A percentile compares a stretch with the other conserved stretches of the same genome.
Evolutionary conservation across 2,888 invertebrate genomes (phyloP).

Genomic region (Acronicta psi): DNA sequence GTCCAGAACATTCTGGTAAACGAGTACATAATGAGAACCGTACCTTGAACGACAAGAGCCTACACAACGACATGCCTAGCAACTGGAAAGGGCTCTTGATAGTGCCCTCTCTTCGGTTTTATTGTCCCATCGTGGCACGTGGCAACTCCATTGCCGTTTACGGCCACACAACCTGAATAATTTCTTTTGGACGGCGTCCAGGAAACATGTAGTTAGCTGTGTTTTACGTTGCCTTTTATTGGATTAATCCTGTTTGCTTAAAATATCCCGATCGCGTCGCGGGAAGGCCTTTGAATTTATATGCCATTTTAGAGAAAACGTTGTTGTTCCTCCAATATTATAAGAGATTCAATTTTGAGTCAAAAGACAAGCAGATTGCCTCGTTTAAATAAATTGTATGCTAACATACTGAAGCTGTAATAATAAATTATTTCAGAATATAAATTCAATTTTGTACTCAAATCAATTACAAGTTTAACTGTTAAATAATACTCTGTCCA

Average conservation of each 20-base stretch:
- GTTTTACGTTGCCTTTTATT: constrained; percentile 25
- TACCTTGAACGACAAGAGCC: constrained; percentile 4
- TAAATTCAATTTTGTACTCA: no score
- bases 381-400: background rate
- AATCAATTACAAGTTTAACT: no score
- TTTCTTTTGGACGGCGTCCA: constrained; percentile 32
- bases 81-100: constrained; percentile 14
- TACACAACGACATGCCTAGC: constrained; percentile 10
- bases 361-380: background rate
- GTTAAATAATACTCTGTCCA: no score
- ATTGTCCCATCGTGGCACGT: constrained; percentile 35
- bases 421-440: no score
- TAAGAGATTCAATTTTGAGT: background rate
- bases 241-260: constrained; percentile 26
- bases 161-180: constrained; percentile 33
- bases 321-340: background rate
- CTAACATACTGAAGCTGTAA: background rate
- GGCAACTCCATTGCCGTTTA: constrained; percentile 32
- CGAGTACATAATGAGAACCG: constrained; percentile 20
- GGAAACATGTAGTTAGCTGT: constrained; percentile 20
- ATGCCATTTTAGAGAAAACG: constrained; percentile 2
- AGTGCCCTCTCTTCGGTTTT: constrained; percentile 36
- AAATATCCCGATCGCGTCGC: constrained; percentile 15
- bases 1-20: constrained; percentile 16
- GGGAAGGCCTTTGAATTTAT: constrained; percentile 5